Conservation (phyloP, 2,888 invertebrate genomes). For the Mythimna loreyi region DNA sequence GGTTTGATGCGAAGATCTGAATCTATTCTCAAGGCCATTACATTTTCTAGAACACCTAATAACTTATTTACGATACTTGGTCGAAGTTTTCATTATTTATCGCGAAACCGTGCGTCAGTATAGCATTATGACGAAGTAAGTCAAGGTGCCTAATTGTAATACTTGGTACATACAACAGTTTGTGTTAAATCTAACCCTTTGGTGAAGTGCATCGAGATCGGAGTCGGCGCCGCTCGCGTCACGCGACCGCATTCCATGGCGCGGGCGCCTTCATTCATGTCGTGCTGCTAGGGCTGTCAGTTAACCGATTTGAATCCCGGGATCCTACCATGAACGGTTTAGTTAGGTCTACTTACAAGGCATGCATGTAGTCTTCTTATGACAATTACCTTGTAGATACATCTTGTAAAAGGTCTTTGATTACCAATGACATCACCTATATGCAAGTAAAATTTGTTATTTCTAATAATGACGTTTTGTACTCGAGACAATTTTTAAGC, state of each 20-base stretch:
- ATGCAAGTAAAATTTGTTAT: no score
- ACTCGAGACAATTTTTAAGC: no score
- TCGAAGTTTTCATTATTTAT: constrained; percentile 1
- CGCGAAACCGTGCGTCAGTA: not conserved
- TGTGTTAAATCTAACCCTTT: constrained; percentile 80
- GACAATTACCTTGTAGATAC: constrained; percentile 1
- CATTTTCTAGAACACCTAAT: constrained; percentile 9
- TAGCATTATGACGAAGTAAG: constrained; percentile 23
- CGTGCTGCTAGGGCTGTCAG: constrained; percentile 69
- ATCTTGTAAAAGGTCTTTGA: not conserved
- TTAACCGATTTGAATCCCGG: constrained; percentile 48
- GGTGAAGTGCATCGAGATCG: constrained; percentile 90
- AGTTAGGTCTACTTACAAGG: constrained; percentile 24
- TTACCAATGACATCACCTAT: not conserved
- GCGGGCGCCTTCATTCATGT: constrained; percentile 88
- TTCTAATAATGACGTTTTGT: no score
- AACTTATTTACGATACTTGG: not conserved
- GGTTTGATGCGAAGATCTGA: no score
- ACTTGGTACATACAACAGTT: constrained; percentile 37
- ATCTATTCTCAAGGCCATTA: not conserved
- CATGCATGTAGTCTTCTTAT: constrained; percentile 6
- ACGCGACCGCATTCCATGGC: constrained; percentile 91
- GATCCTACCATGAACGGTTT: constrained; percentile 24
- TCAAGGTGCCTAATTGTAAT: constrained; percentile 31
- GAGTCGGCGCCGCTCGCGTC: constrained; percentile 91